Evolutionary conservation across 2,113 vertebrate genomes (phyloP).

Genomic region (Saguinus imperator): DNA sequence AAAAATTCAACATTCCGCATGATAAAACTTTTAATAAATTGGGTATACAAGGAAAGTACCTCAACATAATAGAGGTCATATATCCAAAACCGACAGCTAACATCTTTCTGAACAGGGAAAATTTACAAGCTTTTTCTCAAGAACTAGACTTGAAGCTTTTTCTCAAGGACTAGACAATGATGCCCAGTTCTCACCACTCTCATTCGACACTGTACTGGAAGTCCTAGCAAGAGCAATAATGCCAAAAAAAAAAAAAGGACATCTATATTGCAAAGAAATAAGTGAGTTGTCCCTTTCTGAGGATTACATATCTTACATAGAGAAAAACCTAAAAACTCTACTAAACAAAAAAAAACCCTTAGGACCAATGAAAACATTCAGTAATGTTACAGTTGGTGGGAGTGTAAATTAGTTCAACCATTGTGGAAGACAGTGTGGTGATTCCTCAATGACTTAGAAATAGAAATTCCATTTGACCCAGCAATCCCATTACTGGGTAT

Average conservation of each 20-base stretch:
- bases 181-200: neutral
- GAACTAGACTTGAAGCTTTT: neutral
- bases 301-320: too few relatives aligned
- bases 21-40: neutral
- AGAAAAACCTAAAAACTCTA: too few relatives aligned
- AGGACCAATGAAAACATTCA: too few relatives aligned
- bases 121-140: neutral
- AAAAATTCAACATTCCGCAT: neutral
- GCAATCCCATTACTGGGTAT: too few relatives aligned
- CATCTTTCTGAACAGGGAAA: neutral
- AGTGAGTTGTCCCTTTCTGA: too few relatives aligned
- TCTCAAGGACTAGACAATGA: neutral
- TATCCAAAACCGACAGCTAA: neutral
- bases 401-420: too few relatives aligned
- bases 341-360: too few relatives aligned
- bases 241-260: neutral
- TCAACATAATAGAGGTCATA: neutral
- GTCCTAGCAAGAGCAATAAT: neutral
- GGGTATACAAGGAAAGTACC: neutral
- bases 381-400: too few relatives aligned
- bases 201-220: neutral
- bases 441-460: too few relatives aligned
- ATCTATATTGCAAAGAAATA: neutral
- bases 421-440: too few relatives aligned
- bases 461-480: too few relatives aligned